Evolutionary conservation across 2,113 vertebrate genomes (phyloP).

Genomic region (Acrocephalus arundinaceus): DNA sequence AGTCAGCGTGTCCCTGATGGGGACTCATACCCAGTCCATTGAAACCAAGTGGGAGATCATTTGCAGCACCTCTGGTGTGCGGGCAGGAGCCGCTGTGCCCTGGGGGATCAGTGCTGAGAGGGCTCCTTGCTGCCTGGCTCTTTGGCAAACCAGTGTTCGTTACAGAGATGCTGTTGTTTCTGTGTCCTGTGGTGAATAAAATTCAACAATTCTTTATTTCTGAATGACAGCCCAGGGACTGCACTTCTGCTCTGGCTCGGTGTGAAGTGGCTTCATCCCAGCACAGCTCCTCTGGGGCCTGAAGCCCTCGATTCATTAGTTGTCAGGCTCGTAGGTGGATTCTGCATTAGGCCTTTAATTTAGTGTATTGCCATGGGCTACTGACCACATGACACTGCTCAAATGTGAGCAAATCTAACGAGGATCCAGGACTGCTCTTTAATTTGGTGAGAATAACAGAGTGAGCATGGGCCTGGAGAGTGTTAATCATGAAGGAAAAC

Average conservation of each 20-base stretch:
- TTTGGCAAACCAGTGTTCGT: not conserved
- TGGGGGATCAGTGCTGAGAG: not conserved
- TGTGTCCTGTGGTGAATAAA: conserved; percentile 67
- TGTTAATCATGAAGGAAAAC: conserved; percentile 68
- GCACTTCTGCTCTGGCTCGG: conserved; percentile 73
- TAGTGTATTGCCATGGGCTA: conserved; percentile 88
- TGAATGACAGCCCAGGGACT: conserved; percentile 76
- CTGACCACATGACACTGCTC: conserved; percentile 75
- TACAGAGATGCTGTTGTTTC: conserved; percentile 61
- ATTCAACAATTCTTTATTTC: conserved; percentile 70
- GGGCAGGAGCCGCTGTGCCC: not conserved
- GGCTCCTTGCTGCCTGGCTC: not conserved
- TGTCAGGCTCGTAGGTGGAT: conserved; percentile 85
- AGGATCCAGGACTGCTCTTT: conserved; percentile 77
- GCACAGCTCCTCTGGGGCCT: conserved; percentile 76
- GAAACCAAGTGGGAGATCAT: not conserved
- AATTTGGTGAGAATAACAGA: conserved; percentile 73
- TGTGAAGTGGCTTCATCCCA: conserved; percentile 82
- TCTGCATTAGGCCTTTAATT: conserved; percentile 92
- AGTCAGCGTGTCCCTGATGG: fast-evolving
- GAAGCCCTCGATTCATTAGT: conserved; percentile 88
- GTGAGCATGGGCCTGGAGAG: conserved; percentile 38
- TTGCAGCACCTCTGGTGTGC: not conserved
- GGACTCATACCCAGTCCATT: not conserved
- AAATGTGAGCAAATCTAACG: conserved; percentile 83